Evolutionary conservation across 2,888 invertebrate species (phyloP).

Genomic region (Barypeithes pellucidus): DNA sequence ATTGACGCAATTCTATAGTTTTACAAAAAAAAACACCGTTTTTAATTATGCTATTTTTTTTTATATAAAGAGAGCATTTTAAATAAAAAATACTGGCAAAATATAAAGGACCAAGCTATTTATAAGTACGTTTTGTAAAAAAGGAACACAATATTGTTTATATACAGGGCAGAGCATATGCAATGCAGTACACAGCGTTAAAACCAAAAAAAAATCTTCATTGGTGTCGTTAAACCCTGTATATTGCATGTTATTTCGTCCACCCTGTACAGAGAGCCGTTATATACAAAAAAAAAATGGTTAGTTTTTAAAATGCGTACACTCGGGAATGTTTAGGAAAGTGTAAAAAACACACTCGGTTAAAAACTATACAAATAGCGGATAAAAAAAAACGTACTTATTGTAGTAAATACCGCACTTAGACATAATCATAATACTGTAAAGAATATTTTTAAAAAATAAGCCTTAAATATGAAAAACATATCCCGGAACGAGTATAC

Average conservation of each 20-base stretch:
- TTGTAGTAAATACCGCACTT: constrained; percentile 49
- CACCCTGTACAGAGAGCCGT: not conserved
- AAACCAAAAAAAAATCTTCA: not conserved
- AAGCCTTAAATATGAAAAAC: constrained; percentile 55
- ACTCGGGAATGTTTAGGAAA: constrained; percentile 38
- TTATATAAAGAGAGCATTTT: constrained; percentile 34
- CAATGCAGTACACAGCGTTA: constrained; percentile 9
- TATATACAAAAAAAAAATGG: constrained; percentile 28
- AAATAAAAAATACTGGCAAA: constrained; percentile 65
- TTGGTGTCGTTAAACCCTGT: not conserved
- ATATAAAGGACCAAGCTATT: constrained; percentile 57
- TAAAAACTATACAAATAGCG: constrained; percentile 14
- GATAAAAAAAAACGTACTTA: constrained; percentile 56
- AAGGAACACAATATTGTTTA: constrained; percentile 45
- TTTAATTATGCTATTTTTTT: constrained; percentile 30
- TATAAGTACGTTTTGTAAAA: constrained; percentile 62
- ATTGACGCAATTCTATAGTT: not conserved
- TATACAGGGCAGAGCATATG: constrained; percentile 18
- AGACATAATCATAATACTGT: constrained; percentile 64
- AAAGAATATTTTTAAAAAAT: constrained; percentile 64
- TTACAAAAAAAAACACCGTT: constrained; percentile 22
- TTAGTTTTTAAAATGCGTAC: constrained; percentile 31
- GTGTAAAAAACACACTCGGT: not conserved
- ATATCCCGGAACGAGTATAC: constrained; percentile 53
- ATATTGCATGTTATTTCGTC: not conserved